phyloP scores from a whole-genome alignment of 2,797 vertebrate genomes.

The Florisuga fusca region DNA sequence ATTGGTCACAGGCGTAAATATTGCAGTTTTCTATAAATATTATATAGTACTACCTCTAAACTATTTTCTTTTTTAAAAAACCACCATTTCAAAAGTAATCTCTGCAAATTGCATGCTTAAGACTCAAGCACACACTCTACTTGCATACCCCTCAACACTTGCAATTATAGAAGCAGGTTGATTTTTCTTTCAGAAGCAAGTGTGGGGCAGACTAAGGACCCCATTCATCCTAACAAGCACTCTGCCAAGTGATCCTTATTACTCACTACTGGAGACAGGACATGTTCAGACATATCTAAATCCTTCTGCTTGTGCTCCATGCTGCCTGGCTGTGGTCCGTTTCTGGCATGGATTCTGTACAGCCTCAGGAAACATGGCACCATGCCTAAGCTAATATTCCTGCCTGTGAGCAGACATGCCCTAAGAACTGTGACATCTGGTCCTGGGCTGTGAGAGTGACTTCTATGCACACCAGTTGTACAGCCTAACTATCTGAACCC shows the following conservation, averaged over 20 bases:
- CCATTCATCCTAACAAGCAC: background rate
- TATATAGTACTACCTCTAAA: background rate
- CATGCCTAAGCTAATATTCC: conserved; percentile 14
- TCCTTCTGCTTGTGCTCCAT: background rate
- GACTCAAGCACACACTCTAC: background rate
- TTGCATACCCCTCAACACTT: background rate
- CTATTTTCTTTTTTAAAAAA: background rate
- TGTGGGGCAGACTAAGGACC: background rate
- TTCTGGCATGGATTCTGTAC: background rate
- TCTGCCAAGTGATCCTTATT: background rate
- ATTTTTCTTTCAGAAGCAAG: background rate
- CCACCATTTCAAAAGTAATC: background rate
- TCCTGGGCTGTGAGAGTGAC: background rate
- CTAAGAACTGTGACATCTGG: conserved; percentile 30
- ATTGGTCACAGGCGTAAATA: conserved; percentile 31
- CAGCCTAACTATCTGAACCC: background rate
- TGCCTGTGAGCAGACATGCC: background rate
- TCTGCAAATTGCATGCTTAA: background rate
- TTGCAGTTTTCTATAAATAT: background rate
- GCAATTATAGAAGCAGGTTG: background rate
- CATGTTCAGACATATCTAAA: background rate
- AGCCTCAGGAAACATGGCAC: background rate
- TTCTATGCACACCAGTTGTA: background rate
- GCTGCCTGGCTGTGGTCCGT: conserved; percentile 9
- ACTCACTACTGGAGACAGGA: background rate